Base-by-base conservation (phyloP, 1,140 invertebrate genomes). In the Metopolophium dirhodum region DNA sequence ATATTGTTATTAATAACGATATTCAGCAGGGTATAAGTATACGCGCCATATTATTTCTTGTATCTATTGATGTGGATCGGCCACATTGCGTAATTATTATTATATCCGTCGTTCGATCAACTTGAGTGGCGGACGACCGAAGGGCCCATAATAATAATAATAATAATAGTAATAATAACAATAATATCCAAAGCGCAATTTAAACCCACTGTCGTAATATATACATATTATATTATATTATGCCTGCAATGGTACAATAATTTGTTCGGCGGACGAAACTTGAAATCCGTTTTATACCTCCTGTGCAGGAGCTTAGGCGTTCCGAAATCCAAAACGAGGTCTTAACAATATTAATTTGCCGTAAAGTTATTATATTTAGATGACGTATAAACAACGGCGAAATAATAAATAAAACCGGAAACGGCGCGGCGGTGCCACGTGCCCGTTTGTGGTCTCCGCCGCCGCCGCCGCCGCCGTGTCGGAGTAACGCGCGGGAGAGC, bases 1-100 rank as follows among this genome's bases (percentile, higher is more conserved):
- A n/a, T n/a, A 77, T 54, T 54, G 20, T n/a, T 77, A 77, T 77
- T 77, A 77, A 77, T 77, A n/a, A 77, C 61, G n/a, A 77, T 77
- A 18, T 77, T 7, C 8, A 18, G 14, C 4, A 54, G 0, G 6
- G 7, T 23, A 37, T 37, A 22, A 30, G 61, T 68, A 77, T n/a
- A n/a, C n/a, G 26, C 57, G 2, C 57, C 11, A 9, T n/a, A 35
- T n/a, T 77, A 35, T n/a, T 77, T 77, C 61, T 77, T 30, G 61
- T 77, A 77, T 4, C 61, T 77, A 77, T 77, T 14, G 61, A 77
- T 35, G 30, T n/a, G 61, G n/a, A 77, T n/a, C 61, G 61, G 30
- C 14, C 6, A 14, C 61, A 6, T 6, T 11, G 14, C 61, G 61
- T 77, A 77, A 77, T 77, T 77, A 77, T 77, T 77, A 77, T 77